These are phyloP conservation scores for Ashinkailepas kermadecensis DNA, from an alignment of 2,888 invertebrate species.

Conservation along the genomic window DNA sequence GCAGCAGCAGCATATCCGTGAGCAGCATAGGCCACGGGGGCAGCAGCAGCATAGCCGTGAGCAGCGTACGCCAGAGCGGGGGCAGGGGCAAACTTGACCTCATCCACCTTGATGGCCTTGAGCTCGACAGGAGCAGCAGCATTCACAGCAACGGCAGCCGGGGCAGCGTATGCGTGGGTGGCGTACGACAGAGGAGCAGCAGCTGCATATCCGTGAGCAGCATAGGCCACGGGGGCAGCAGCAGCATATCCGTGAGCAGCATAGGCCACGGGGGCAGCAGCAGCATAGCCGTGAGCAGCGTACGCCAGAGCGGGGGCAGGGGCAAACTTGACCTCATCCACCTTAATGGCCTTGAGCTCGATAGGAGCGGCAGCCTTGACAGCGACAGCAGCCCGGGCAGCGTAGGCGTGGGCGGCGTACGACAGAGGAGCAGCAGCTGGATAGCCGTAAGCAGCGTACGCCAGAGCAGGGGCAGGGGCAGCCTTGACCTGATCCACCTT, in stretches of 20 bases:
- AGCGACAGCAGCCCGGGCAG: too few species aligned
- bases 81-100: too few species aligned
- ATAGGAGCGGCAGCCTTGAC: too few species aligned
- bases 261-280: not conserved
- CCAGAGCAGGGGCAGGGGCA: not conserved
- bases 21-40: not conserved
- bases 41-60: too few species aligned
- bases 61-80: too few species aligned
- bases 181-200: too few species aligned
- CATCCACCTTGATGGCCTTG: too few species aligned
- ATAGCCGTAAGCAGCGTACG: not conserved
- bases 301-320: not conserved
- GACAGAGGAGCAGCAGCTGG: not conserved
- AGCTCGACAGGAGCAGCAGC: too few species aligned
- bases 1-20: not conserved
- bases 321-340: too few species aligned
- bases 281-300: not conserved
- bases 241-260: slow-evolving; percentile 8
- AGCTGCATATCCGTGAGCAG: not conserved
- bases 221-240: slow-evolving; percentile 24
- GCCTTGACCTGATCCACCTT: not conserved
- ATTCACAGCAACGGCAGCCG: not conserved
- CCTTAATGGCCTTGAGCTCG: too few species aligned
- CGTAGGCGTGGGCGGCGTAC: not conserved
- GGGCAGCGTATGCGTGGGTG: slow-evolving; percentile 3